A percentile compares a stretch with the other conserved stretches of the same genome.
Conservation (phyloP, 2,113 vertebrate genomes). For the Pleuronectes platessa region DNA sequence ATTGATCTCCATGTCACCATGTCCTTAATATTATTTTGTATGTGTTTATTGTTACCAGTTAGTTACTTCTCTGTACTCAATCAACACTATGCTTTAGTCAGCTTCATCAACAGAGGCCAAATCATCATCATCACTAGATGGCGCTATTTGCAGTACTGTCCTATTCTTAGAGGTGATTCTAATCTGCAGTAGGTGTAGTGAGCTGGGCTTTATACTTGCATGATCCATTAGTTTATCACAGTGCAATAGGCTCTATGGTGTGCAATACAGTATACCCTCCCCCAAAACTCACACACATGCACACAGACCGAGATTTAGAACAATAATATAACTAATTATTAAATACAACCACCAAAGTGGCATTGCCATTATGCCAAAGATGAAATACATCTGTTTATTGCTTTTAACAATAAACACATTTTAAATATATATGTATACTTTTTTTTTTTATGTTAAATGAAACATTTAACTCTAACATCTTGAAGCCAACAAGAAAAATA, state of each 20-base stretch:
- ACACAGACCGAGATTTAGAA: conserved; percentile 2
- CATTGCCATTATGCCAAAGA: neutral
- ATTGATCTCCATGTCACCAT: neutral
- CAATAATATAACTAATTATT: conserved; percentile 20
- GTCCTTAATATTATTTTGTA: neutral
- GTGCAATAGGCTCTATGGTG: conserved; percentile 4
- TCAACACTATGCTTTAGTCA: conserved; percentile 7
- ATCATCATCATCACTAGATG: conserved; percentile 75
- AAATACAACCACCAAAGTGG: conserved; percentile 1
- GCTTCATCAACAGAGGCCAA: neutral
- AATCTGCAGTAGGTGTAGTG: conserved; percentile 18
- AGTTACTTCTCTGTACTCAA: neutral
- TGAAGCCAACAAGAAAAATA: conserved; percentile 8
- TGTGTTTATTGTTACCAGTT: neutral
- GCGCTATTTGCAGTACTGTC: conserved; percentile 68
- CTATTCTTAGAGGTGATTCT: conserved; percentile 31
- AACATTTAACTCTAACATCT: neutral
- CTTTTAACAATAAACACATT: conserved; percentile 2
- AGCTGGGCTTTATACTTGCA: conserved; percentile 27
- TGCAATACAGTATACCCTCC: conserved; percentile 3
- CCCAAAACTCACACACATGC: conserved; percentile 10
- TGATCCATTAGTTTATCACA: conserved; percentile 15
- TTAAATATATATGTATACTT: no score
- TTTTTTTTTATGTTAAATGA: no score
- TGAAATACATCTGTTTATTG: neutral